Conservation (phyloP, 2,888 invertebrate species). For the Drosophila infuscata region DNA sequence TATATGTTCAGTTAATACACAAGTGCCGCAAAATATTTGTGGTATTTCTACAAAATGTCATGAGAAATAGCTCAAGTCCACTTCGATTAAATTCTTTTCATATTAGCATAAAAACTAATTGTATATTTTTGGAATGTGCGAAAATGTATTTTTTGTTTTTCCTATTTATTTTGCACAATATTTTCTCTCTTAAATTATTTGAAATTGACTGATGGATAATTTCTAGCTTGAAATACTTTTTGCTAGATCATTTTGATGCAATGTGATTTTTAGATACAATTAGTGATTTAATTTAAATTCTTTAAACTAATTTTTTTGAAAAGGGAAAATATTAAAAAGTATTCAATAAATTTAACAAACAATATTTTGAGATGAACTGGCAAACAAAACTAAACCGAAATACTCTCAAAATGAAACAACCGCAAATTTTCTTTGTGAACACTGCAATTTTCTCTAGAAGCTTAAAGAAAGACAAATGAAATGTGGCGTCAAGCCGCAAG, state of each 20-base stretch:
- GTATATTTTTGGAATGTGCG: not conserved
- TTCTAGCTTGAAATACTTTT: not conserved
- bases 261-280: not conserved
- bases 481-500: constrained; percentile 33
- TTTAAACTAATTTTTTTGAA: not conserved
- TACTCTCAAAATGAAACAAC: constrained; percentile 14
- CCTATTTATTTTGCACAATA: too few relatives aligned
- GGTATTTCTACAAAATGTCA: not conserved
- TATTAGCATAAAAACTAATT: not conserved
- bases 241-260: not conserved
- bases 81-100: not conserved
- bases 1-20: not conserved
- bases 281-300: not conserved
- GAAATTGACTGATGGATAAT: not conserved
- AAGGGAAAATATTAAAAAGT: not conserved
- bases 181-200: not conserved
- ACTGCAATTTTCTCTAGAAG: constrained; percentile 32
- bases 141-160: too few relatives aligned
- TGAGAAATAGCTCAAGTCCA: not conserved
- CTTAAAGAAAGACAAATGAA: constrained; percentile 58
- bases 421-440: constrained; percentile 42
- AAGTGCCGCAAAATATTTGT: not conserved
- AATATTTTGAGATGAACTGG: not conserved
- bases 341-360: not conserved
- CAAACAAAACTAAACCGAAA: not conserved